Base-by-base conservation (phyloP, 2,113 vertebrate species). In the Periophthalmus modestus region DNA sequence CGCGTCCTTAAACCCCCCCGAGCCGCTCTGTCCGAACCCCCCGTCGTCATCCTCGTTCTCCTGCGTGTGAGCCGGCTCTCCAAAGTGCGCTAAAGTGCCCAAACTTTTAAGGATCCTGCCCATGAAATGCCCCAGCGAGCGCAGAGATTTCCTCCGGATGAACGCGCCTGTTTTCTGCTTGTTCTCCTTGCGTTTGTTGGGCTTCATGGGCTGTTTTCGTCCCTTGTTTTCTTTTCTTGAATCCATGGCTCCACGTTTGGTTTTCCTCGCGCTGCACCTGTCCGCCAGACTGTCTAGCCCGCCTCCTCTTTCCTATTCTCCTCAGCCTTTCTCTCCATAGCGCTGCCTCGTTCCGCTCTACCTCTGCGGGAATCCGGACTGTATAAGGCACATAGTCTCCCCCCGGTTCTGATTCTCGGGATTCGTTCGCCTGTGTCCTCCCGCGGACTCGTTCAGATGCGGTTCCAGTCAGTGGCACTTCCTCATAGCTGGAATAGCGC, bases 121-220 rank as follows among this genome's bases (percentile, higher is more conserved):
- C 89, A 95, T 93, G 73, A 95, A 95, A 86, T 92, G 89, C 77
- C 95, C 93, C 47, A 96, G 83, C 58, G 94, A 95, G 59, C 91
- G 93, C 80, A 95, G 86, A 69, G 95, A 93, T 75, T 89, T 92
- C 79, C 93, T 91, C 54, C 93, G 57, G 46, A 70, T 73, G 19
- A 93, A 89, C 73, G 76, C 83, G 13, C 87, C 84, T 13, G 69
- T 72, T 85, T 89, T 91, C 65, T 88, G 81, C 73, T 87, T 92
- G 68, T 93, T 91, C 61, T 91, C 89, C 18, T 91, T 93, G 18
- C 92, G 91, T 80, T 85, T 92, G 0, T 75, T 92, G 63, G 87
- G 66, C 78, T 91, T 93, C 79, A 87, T 88, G n/a, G 85, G 62
- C 14, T 87, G 83, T 74, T 88, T 91, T 23, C 72, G 89, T 36